A percentile compares a stretch with the other conserved stretches of the same genome.
phyloP scores from a whole-genome alignment of 2,888 invertebrate species.

The Deilephila porcellus region DNA sequence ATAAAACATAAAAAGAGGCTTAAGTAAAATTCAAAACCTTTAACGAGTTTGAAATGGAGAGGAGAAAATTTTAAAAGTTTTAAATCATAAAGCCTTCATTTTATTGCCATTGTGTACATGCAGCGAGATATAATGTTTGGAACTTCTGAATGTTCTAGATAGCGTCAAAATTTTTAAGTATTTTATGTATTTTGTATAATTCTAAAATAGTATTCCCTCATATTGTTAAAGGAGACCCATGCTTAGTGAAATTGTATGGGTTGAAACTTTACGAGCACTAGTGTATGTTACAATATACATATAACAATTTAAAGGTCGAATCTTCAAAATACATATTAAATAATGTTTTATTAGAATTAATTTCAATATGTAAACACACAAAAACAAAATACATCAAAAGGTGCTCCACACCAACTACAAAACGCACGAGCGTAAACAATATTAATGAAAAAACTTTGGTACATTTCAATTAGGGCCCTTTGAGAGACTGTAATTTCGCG shows the following conservation, averaged over 20 bases:
- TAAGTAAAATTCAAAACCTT: not conserved
- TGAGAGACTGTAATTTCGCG: constrained; percentile 76
- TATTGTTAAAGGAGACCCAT: too few relatives aligned
- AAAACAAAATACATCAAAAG: not conserved
- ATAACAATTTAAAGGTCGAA: too few relatives aligned
- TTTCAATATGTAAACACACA: not conserved
- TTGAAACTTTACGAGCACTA: too few relatives aligned
- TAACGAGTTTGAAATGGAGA: constrained; percentile 5
- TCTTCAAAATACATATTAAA: too few relatives aligned
- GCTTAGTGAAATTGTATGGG: too few relatives aligned
- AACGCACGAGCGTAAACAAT: constrained; percentile 48
- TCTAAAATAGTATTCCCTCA: not conserved
- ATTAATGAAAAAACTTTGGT: constrained; percentile 80
- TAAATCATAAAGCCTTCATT: constrained; percentile 11
- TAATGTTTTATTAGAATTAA: too few relatives aligned
- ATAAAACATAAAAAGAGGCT: not conserved
- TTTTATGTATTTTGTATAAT: not conserved
- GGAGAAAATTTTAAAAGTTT: constrained; percentile 22
- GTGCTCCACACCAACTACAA: constrained; percentile 32
- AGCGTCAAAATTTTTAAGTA: not conserved
- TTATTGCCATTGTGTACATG: constrained; percentile 20
- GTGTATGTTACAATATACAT: too few relatives aligned
- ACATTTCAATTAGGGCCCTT: constrained; percentile 77
- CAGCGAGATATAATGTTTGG: constrained; percentile 9
- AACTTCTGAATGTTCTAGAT: not conserved